Conservation (phyloP, 2,797 vertebrate genomes). For the Toxotes lorentzi region DNA sequence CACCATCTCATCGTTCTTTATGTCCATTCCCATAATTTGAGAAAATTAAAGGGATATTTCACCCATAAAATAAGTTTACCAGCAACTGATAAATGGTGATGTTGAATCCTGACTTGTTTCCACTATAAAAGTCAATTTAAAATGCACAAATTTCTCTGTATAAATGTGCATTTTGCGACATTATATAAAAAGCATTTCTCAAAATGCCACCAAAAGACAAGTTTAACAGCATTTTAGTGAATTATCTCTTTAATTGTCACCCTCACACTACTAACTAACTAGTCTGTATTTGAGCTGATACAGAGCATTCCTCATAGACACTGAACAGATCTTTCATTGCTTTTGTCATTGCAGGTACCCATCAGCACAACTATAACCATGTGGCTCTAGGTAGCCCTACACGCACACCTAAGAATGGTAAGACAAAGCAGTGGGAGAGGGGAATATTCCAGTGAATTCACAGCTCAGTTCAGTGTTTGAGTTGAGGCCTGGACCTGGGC, state of each 20-base stretch:
- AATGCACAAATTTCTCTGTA: background rate
- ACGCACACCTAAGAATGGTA: conserved; percentile 97
- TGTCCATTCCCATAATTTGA: conserved; percentile 48
- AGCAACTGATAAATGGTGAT: background rate
- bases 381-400: conserved; percentile 93
- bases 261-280: conserved; percentile 41
- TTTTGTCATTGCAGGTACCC: conserved; percentile 93
- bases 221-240: conserved; percentile 36
- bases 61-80: conserved; percentile 27
- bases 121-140: conserved; percentile 6
- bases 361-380: conserved; percentile 96
- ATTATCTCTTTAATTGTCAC: conserved; percentile 61
- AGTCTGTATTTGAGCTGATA: conserved; percentile 57
- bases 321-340: conserved; percentile 82
- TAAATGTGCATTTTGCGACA: background rate
- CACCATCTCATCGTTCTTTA: conserved; percentile 46
- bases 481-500: background rate
- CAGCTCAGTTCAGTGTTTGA: conserved; percentile 32
- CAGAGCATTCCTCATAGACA: conserved; percentile 55
- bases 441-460: conserved; percentile 13
- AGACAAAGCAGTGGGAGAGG: conserved; percentile 75
- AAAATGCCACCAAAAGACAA: conserved; percentile 10
- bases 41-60: conserved; percentile 73
- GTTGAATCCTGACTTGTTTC: background rate
- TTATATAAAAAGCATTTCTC: background rate